A percentile compares a stretch with the other conserved stretches of the same genome.
phyloP scores from a whole-genome alignment of 1,140 invertebrate genomes.

The Heliconius hermathena region DNA sequence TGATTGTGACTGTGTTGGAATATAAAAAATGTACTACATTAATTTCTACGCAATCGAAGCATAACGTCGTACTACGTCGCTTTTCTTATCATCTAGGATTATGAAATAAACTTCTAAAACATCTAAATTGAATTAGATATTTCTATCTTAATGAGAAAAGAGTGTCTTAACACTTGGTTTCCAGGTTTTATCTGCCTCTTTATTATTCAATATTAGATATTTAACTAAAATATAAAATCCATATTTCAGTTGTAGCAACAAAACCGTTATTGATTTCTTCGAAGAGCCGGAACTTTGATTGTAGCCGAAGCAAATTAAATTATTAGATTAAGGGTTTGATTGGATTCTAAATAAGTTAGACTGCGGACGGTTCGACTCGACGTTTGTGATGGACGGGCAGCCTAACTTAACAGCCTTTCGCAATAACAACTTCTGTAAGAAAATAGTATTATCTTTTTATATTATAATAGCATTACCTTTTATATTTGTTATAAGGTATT shows the following conservation, averaged over 20 bases:
- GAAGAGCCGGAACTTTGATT: slow-evolving; percentile 41
- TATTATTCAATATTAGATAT: background rate
- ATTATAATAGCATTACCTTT: background rate
- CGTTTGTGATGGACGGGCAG: slow-evolving; percentile 42
- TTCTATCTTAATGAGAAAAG: too few species aligned
- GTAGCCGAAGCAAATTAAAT: slow-evolving; percentile 48
- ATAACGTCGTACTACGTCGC: too few species aligned
- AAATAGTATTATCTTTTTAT: background rate
- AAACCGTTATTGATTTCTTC: slow-evolving; percentile 28
- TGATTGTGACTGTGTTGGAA: too few species aligned
- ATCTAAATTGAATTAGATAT: too few species aligned
- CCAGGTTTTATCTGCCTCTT: too few species aligned
- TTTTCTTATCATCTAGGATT: too few species aligned
- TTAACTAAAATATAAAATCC: background rate
- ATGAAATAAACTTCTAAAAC: too few species aligned
- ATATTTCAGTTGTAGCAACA: slow-evolving; percentile 1
- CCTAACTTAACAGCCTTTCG: background rate
- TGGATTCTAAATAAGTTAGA: slow-evolving; percentile 46
- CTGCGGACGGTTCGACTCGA: slow-evolving; percentile 37
- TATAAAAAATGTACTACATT: too few species aligned
- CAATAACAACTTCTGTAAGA: slow-evolving; percentile 6
- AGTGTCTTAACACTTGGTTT: too few species aligned
- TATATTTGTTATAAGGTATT: too few species aligned
- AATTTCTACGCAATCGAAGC: too few species aligned
- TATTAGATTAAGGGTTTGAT: slow-evolving; percentile 51